A percentile compares a stretch with the other conserved stretches of the same genome.
phyloP scores from a whole-genome alignment of 2,797 vertebrate species.

The Lepilemur septentrionalis region DNA sequence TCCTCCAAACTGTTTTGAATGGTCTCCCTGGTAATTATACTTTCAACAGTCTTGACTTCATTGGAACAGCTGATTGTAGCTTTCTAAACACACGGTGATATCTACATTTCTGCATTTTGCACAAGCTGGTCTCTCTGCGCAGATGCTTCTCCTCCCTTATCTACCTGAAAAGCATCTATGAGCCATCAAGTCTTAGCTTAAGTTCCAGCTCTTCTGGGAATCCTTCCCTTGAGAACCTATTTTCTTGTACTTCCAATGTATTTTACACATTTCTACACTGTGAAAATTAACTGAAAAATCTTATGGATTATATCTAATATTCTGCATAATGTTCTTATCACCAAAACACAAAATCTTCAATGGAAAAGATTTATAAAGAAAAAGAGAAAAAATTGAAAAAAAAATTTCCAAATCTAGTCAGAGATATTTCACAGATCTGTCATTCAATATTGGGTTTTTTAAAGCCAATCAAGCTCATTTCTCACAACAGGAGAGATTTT shows the following conservation, averaged over 20 bases:
- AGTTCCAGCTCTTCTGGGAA: background rate
- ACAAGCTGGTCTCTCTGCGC: background rate
- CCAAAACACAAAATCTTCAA: background rate
- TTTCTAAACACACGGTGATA: background rate
- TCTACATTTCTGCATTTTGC: background rate
- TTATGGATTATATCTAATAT: background rate
- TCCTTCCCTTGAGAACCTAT: background rate
- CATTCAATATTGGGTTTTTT: background rate
- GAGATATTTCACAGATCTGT: background rate
- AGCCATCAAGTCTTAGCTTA: background rate
- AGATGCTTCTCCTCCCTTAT: background rate
- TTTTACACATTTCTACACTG: background rate
- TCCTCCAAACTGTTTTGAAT: slow-evolving; percentile 1
- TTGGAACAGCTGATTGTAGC: background rate
- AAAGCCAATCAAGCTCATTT: background rate
- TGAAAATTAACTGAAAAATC: background rate
- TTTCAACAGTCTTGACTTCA: background rate
- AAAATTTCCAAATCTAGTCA: background rate
- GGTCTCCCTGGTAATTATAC: background rate
- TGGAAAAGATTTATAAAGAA: background rate
- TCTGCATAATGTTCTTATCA: background rate
- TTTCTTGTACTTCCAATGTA: background rate
- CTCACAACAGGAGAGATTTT: background rate
- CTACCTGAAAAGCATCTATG: background rate
- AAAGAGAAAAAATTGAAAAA: background rate